Evolutionary conservation across 1,140 invertebrate species (phyloP).

Genomic region (Saccostrea cuccullata): DNA sequence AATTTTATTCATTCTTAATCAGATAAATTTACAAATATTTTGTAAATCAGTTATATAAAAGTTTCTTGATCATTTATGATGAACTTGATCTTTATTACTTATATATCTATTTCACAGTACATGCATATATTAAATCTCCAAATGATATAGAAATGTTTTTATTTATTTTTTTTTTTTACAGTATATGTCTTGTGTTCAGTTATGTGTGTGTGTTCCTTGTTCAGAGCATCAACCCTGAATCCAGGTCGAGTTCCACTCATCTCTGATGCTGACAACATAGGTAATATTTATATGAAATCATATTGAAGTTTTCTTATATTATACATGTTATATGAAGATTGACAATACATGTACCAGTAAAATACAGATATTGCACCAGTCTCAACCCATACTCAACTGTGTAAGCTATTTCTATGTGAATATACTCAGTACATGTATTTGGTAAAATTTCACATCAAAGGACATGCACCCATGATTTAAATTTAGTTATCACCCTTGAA

Average conservation of each 20-base stretch:
- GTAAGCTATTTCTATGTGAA: no score
- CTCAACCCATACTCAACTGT: no score
- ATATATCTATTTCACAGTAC: neutral
- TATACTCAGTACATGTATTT: no score
- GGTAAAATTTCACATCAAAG: no score
- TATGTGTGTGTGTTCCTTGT: constrained; percentile 67
- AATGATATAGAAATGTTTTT: neutral
- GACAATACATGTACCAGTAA: no score
- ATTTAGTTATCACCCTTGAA: no score
- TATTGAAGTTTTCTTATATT: no score
- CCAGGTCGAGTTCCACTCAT: constrained; percentile 69
- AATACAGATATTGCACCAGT: no score
- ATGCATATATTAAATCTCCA: neutral
- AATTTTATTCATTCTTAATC: no score
- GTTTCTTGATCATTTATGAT: neutral
- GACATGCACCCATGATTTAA: no score
- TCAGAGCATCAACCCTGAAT: constrained; percentile 68
- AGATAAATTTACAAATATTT: no score
- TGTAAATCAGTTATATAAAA: neutral
- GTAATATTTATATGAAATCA: neutral
- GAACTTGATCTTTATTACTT: neutral
- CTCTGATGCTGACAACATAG: neutral
- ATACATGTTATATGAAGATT: no score
- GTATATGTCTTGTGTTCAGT: constrained; percentile 62
- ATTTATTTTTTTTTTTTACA: constrained; percentile 58